These are phyloP conservation scores for Leucania comma DNA, from an alignment of 2,888 invertebrate species.

Conservation along the genomic window DNA sequence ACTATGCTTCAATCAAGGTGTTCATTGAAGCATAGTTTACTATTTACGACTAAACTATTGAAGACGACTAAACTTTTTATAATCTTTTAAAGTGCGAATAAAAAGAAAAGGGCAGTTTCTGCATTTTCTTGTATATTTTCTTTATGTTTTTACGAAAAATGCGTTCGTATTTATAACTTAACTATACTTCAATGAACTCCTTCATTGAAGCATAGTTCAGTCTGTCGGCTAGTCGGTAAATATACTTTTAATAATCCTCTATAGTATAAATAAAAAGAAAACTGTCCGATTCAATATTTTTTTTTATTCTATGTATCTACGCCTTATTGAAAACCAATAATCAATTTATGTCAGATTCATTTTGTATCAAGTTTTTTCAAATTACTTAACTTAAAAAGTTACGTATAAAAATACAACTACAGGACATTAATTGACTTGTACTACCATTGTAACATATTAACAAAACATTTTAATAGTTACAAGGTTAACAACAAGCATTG, in stretches of 20 bases:
- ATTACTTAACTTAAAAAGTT: background rate
- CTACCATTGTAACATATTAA: constrained; percentile 29
- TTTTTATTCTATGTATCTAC: background rate
- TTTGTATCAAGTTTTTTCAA: background rate
- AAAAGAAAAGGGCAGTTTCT: too few species aligned
- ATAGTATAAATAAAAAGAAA: background rate
- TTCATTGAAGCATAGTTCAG: too few species aligned
- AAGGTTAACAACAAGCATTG: constrained; percentile 58
- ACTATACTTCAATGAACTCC: too few species aligned
- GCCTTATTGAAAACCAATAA: background rate
- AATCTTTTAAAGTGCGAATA: too few species aligned
- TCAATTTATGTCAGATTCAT: background rate
- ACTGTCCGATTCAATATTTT: background rate
- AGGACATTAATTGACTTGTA: constrained; percentile 14
- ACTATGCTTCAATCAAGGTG: too few species aligned
- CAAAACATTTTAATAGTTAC: constrained; percentile 62
- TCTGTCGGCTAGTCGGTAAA: too few species aligned
- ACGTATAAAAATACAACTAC: background rate
- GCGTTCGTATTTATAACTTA: too few species aligned
- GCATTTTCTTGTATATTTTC: too few species aligned
- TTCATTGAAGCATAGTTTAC: too few species aligned
- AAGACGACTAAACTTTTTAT: too few species aligned
- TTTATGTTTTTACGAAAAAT: too few species aligned
- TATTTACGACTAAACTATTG: too few species aligned
- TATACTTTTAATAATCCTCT: background rate